Conservation (phyloP, 64 coral and sea anemone species). For the Actinia equina region DNA sequence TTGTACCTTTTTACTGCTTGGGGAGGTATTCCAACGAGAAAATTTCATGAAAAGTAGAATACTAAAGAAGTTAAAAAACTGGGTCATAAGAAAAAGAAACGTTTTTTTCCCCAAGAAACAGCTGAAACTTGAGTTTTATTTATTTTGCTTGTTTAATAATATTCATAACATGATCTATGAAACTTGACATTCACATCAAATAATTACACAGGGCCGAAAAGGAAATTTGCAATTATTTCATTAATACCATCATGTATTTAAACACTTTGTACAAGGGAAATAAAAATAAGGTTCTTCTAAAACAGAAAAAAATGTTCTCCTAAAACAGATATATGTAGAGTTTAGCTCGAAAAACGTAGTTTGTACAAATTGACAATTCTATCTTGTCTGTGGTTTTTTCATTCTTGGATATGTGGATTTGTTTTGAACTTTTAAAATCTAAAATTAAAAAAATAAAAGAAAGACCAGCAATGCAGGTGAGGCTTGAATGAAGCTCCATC, state of each 20-base stretch:
- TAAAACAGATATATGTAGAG: background rate
- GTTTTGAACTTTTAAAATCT: background rate
- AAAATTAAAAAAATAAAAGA: background rate
- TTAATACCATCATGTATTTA: background rate
- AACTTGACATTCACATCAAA: conserved; percentile 1
- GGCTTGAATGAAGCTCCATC: too few relatives aligned
- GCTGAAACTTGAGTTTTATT: too few relatives aligned
- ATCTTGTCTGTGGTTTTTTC: too few relatives aligned
- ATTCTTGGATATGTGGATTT: background rate
- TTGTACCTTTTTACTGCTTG: too few relatives aligned
- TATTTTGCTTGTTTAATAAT: conserved; percentile 10
- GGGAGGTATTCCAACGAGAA: too few relatives aligned
- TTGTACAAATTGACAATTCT: background rate
- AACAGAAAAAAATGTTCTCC: background rate
- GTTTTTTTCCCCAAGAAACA: too few relatives aligned
- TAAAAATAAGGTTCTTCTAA: background rate
- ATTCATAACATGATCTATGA: background rate
- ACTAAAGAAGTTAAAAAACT: too few relatives aligned
- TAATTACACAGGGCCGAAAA: background rate
- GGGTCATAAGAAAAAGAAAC: background rate
- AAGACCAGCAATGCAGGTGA: background rate
- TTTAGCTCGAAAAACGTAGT: background rate
- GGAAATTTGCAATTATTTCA: background rate
- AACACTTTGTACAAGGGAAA: conserved; percentile 9
- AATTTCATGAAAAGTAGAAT: too few relatives aligned